Evolutionary conservation across 2,888 invertebrate genomes (phyloP).

Genomic region (Diadegma fenestrale): DNA sequence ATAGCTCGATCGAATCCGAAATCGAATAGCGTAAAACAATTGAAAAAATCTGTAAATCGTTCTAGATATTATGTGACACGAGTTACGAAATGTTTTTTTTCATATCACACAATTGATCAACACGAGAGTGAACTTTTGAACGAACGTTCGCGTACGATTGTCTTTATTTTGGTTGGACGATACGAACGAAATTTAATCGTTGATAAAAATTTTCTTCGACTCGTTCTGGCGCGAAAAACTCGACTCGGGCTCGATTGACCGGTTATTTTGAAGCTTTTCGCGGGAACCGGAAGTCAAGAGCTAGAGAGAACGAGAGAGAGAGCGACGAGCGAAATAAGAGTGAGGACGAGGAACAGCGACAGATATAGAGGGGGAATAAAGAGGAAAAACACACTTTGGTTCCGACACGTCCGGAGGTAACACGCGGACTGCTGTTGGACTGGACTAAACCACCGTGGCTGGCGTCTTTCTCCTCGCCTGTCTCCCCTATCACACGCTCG

Average conservation of each 20-base stretch:
- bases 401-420: constrained; percentile 75
- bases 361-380: constrained; percentile 46
- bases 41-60: neutral
- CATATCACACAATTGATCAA: neutral
- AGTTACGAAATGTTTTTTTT: neutral
- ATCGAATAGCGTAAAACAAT: neutral
- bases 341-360: constrained; percentile 37
- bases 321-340: constrained; percentile 14
- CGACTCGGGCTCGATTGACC: neutral
- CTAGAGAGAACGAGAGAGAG: constrained; percentile 19
- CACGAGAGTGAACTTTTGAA: neutral
- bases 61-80: neutral
- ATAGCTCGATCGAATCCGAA: neutral
- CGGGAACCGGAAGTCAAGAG: constrained; percentile 70
- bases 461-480: constrained; percentile 68
- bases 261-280: constrained; percentile 5
- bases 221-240: constrained; percentile 1
- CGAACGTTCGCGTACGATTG: neutral
- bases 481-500: constrained; percentile 54
- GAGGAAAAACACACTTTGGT: constrained; percentile 70
- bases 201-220: neutral
- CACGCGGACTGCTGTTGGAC: constrained; percentile 80
- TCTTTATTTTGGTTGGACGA: neutral
- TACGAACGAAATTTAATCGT: constrained; percentile 18
- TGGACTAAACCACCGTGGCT: constrained; percentile 76